phyloP scores from a whole-genome alignment of 2,797 vertebrate genomes.

The Darevskia mixta region DNA sequence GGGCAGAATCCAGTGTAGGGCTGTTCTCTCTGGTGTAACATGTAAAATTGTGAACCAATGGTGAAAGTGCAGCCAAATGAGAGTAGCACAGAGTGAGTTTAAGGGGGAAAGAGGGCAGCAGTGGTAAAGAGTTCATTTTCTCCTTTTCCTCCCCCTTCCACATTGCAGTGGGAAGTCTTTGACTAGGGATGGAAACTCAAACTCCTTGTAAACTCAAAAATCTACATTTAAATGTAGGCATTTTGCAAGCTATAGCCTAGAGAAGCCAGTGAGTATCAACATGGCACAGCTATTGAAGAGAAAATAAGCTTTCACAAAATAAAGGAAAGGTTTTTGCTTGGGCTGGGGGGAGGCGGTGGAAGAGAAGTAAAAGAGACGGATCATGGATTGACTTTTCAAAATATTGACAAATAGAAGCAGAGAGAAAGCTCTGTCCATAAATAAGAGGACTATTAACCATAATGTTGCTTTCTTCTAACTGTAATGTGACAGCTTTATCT shows the following conservation, averaged over 20 bases:
- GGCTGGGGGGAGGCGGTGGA: conserved; percentile 3
- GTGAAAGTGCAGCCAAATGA: background rate
- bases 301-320: conserved; percentile 49
- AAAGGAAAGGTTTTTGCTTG: conserved; percentile 2
- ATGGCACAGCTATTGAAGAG: conserved; percentile 26
- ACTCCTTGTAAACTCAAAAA: conserved; percentile 41
- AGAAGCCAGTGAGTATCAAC: conserved; percentile 48
- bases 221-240: conserved; percentile 61
- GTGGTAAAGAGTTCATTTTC: background rate
- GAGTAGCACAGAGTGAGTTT: background rate
- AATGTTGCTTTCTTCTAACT: conserved; percentile 55
- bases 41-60: conserved; percentile 11
- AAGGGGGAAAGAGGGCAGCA: background rate
- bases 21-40: background rate
- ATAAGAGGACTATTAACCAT: conserved; percentile 66
- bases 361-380: conserved; percentile 10
- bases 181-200: conserved; percentile 11
- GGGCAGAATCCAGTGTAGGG: background rate
- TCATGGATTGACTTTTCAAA: conserved; percentile 65
- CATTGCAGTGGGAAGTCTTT: conserved; percentile 5
- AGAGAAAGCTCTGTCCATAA: conserved; percentile 64
- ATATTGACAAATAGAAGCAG: conserved; percentile 66
- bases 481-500: conserved; percentile 67
- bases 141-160: background rate
- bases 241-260: conserved; percentile 1